Evolutionary conservation across 2,113 vertebrate genomes (phyloP), one percentile per base, ranked within the genome.

Genomic region (Cyanoderma ruficeps): DNA sequence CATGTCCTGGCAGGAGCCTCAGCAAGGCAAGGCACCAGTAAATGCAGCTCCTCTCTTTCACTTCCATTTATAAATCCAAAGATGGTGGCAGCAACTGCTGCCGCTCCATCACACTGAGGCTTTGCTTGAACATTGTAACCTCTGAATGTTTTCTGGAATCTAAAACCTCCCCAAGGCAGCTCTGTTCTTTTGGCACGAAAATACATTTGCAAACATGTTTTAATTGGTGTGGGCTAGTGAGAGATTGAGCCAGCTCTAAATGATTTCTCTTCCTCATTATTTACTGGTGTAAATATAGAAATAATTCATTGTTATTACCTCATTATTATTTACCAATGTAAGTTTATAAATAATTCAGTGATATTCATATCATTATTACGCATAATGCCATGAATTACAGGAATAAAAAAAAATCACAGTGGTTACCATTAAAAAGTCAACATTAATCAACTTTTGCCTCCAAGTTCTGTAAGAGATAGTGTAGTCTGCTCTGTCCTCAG

Each of bases 341-440:
- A 86, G 56, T 49, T 82, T 60, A 96, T 94, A 96, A 97, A 96
- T 96, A 96, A 96, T 96, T 90, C 92, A 94, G 60, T 42, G 39
- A 77, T 86, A 78, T 56, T 88, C 52, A 31, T 61, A 59, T 91
- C 87, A 87, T 84, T 87, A 83, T 94, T 95, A 94, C 72, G 65
- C 50, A 83, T 78, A 94, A 90, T 87, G 64, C 44, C 19, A 75
- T 94, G 72, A 97, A 81, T 90, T 93, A 95, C 18, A 79, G 85
- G 76, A 94, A 90, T 90, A 80, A 87, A 90, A 95, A 69, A 74
- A 61, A 17, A 91, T 61, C 55, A 53, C 88, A 71, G 88, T 81
- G 82, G 64, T 83, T 88, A 88, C 64, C 72, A 90, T 90, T 94
- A 94, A 94, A 92, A 94, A 94, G 93, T 93, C 93, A 90, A 60